phyloP scores from a whole-genome alignment of 2,113 vertebrate species.

The Meles meles region DNA sequence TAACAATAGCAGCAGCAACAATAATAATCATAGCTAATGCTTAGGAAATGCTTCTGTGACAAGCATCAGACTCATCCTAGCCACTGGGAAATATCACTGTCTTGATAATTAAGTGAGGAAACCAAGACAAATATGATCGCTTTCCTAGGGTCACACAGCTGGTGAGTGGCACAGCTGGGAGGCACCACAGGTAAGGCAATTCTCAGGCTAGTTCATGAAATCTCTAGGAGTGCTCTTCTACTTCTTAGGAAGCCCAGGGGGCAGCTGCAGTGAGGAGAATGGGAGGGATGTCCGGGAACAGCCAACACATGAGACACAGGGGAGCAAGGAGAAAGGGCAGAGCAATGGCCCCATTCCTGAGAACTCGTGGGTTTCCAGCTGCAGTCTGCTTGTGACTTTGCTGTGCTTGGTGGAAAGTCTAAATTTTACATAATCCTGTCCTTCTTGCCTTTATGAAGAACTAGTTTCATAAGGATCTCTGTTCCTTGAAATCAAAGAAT shows the following conservation, averaged over 20 bases:
- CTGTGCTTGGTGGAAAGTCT: neutral
- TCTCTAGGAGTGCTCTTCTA: neutral
- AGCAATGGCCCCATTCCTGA: neutral
- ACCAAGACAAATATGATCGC: neutral
- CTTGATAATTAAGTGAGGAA: neutral
- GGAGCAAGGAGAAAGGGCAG: neutral
- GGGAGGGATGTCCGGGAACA: neutral
- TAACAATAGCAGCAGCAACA: neutral
- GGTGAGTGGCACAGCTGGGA: neutral
- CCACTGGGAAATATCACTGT: neutral
- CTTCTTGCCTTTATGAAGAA: neutral
- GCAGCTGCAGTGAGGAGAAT: neutral
- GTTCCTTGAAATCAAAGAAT: neutral
- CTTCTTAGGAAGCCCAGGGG: neutral
- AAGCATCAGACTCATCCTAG: neutral
- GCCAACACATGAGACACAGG: fast-evolving
- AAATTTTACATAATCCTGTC: neutral
- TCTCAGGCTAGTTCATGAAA: neutral
- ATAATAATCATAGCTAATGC: neutral
- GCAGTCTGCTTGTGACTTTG: neutral
- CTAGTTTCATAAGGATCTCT: neutral
- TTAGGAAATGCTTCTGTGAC: neutral
- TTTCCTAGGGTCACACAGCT: neutral
- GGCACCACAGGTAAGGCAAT: too few relatives aligned
- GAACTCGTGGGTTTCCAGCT: neutral